Percentiles rank a stretch among this genome's conserved stretches.
Evolutionary conservation across 2,797 vertebrate genomes (phyloP).

Genomic region (Poeciliopsis gracilis): DNA sequence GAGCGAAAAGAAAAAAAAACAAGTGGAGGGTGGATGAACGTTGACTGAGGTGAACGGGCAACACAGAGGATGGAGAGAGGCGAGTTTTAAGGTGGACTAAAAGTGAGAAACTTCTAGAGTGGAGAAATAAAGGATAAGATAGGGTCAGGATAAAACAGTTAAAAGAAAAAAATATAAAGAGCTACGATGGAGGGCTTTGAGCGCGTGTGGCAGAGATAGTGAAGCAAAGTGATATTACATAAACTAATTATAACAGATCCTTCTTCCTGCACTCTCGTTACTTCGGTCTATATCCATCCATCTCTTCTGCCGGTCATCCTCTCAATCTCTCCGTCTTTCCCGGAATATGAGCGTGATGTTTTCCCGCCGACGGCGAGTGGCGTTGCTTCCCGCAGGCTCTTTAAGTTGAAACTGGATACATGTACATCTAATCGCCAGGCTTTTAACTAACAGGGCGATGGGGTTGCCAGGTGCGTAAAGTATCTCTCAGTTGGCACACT

Average conservation of each 20-base stretch:
- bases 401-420: constrained; percentile 75
- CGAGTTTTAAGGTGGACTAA: background rate
- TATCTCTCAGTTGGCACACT: constrained; percentile 67
- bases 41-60: background rate
- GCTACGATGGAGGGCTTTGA: constrained; percentile 12
- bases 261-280: constrained; percentile 71
- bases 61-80: accelerated
- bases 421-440: constrained; percentile 74
- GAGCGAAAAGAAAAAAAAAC: constrained; percentile 10
- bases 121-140: background rate
- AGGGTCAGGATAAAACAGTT: constrained; percentile 11
- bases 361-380: constrained; percentile 72
- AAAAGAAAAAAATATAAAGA: constrained; percentile 6
- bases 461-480: constrained; percentile 75
- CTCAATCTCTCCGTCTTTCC: constrained; percentile 69
- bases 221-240: constrained; percentile 59
- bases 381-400: constrained; percentile 79
- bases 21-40: constrained; percentile 27
- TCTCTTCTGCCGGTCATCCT: constrained; percentile 69
- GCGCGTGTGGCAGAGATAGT: constrained; percentile 35
- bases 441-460: constrained; percentile 76
- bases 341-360: constrained; percentile 74
- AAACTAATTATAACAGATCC: constrained; percentile 68
- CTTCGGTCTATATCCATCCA: constrained; percentile 61
- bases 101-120: background rate